Evolutionary conservation across 1,140 invertebrate species (phyloP), one percentile per base, ranked within the genome.

Genomic region (Drosophila ambigua): DNA sequence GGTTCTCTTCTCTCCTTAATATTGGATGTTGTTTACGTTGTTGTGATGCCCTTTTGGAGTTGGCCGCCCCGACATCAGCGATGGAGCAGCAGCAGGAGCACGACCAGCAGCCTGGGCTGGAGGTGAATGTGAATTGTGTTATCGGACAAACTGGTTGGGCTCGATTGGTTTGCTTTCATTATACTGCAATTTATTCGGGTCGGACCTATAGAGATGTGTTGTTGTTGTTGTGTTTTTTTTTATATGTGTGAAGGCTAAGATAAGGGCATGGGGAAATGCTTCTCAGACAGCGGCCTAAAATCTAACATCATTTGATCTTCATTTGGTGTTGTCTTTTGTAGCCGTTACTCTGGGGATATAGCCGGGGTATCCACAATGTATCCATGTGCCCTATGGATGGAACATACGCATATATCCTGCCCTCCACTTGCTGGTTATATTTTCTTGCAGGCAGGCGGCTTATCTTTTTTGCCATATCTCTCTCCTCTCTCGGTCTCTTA

Each of bases 21-120:
- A 50, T 28, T 31, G 16, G 62, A 41, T 69, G 80, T 80, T 84
- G 80, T 85, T 85, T 84, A 84, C 81, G 81, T 85, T 84, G 79
- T 71, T 59, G 50, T 72, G 64, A 49, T 73, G 80, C 53, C 68
- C 67, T 65, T 84, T 85, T 80, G 66, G 64, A 73, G 78, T 81
- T 79, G 72, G 46, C 78, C 76, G 76, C 55, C 71, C 57, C 43
- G 46, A 5, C 35, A 31, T 68, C 51, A 53, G 43, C 58, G 41
- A 8, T 64, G 52, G 35, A 31, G 31, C 44, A 31, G 20, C 15
- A 67, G 52, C 28, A 44, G 44, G 20, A 45, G 45, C 45, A 62
- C 51, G n/a, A 53, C 35, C 31, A 66, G 28, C 46, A 67, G 28
- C 57, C 20, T 15, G 23, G 28, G 4, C 28, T 31, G 45, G 28